A percentile compares a stretch with the other conserved stretches of the same genome.
These are phyloP conservation scores for Bubo scandiacus DNA, from an alignment of 2,113 vertebrate species.

Conservation along the genomic window DNA sequence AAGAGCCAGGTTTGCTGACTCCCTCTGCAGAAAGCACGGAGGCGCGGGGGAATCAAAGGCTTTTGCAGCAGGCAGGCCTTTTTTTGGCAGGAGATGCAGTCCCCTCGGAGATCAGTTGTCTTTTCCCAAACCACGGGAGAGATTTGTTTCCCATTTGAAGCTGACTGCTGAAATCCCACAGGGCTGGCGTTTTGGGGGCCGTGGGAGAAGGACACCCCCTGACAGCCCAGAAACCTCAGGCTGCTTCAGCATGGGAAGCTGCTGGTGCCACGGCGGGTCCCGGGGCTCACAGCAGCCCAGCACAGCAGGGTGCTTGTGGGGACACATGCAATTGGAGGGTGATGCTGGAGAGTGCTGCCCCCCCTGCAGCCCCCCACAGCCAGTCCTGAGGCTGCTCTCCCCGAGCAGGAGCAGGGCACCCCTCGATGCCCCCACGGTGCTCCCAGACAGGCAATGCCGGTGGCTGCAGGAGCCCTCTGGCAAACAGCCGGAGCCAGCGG, in stretches of 20 bases:
- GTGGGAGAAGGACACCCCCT: neutral
- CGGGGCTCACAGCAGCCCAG: neutral
- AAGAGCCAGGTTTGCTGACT: constrained; percentile 60
- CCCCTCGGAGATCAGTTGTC: constrained; percentile 28
- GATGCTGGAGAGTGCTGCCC: neutral
- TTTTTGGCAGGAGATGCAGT: constrained; percentile 57
- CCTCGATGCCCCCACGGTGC: neutral
- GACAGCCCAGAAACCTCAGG: neutral
- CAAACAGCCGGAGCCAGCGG: neutral
- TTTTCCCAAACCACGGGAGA: constrained; percentile 28
- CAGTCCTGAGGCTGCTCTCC: rapidly evolving
- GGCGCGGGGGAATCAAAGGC: constrained; percentile 64
- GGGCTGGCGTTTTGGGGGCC: neutral
- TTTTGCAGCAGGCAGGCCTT: constrained; percentile 57
- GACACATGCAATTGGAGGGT: neutral
- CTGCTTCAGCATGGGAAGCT: neutral
- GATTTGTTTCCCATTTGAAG: constrained; percentile 62
- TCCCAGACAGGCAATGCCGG: rapidly evolving
- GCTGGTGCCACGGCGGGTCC: rapidly evolving
- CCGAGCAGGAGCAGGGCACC: neutral
- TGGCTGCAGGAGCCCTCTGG: neutral
- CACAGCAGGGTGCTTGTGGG: neutral
- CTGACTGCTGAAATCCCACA: neutral
- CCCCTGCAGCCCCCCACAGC: neutral
- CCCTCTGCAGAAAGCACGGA: constrained; percentile 54